phyloP scores from a whole-genome alignment of 1,140 invertebrate genomes.

The Anagrus nilaparvatae region DNA sequence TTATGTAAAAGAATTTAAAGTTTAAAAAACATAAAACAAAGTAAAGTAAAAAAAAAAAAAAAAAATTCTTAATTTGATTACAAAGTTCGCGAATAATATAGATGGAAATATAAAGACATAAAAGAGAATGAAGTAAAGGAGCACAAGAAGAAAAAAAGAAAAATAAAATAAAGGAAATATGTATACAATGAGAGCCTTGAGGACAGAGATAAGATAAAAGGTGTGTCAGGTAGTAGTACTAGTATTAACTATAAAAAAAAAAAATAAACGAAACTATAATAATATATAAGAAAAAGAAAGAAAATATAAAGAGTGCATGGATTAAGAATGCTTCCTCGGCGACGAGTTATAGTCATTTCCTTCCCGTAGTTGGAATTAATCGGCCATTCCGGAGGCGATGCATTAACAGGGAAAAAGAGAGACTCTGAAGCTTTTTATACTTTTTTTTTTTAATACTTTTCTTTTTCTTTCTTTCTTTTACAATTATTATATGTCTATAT shows the following conservation, averaged over 20 bases:
- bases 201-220: slow-evolving; percentile 7
- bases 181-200: slow-evolving; percentile 6
- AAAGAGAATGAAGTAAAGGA: background rate
- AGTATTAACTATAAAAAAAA: slow-evolving; percentile 12
- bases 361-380: slow-evolving; percentile 42
- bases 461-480: background rate
- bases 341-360: slow-evolving; percentile 42
- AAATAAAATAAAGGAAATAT: slow-evolving; percentile 13
- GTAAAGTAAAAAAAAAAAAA: too few species aligned
- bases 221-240: background rate
- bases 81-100: slow-evolving; percentile 16
- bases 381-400: slow-evolving; percentile 39
- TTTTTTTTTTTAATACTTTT: slow-evolving; percentile 20
- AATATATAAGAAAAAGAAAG: slow-evolving; percentile 21
- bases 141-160: slow-evolving; percentile 12
- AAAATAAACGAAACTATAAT: slow-evolving; percentile 8
- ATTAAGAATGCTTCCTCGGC: slow-evolving; percentile 43
- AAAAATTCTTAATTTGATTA: slow-evolving; percentile 11
- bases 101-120: slow-evolving; percentile 11
- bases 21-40: too few species aligned
- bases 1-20: too few species aligned
- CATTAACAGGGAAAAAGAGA: slow-evolving; percentile 37
- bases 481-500: too few species aligned
- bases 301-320: slow-evolving; percentile 39
- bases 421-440: slow-evolving; percentile 13